Conservation (phyloP, 2,113 vertebrate species). For the Halichoeres trimaculatus region DNA sequence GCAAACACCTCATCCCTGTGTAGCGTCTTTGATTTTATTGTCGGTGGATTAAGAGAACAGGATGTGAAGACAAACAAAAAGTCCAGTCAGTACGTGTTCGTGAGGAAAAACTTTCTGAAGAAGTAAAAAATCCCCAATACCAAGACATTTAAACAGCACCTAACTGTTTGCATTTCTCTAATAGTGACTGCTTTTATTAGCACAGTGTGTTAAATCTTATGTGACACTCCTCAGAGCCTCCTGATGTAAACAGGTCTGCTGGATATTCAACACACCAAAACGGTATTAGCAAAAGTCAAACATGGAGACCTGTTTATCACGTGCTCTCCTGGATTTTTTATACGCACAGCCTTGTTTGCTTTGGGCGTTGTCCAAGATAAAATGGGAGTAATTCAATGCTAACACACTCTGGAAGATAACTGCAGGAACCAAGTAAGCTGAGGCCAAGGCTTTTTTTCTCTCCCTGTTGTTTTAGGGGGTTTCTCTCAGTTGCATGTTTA, state of each 20-base stretch:
- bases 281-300: slow-evolving; percentile 16
- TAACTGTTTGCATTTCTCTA: background rate
- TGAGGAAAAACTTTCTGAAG: background rate
- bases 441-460: slow-evolving; percentile 24
- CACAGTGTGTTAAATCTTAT: background rate
- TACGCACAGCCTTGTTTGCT: slow-evolving; percentile 37
- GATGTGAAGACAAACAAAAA: slow-evolving; percentile 13
- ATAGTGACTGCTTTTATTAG: background rate
- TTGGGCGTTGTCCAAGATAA: slow-evolving; percentile 40
- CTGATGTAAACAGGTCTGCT: background rate
- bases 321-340: slow-evolving; percentile 13
- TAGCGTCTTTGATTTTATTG: too few species aligned
- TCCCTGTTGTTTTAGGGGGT: too few species aligned
- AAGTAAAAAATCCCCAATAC: too few species aligned
- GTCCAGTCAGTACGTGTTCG: background rate
- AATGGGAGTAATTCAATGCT: slow-evolving; percentile 15
- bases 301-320: slow-evolving; percentile 5
- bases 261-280: background rate
- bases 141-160: too few species aligned
- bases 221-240: background rate
- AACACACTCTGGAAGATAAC: slow-evolving; percentile 18
- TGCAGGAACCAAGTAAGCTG: slow-evolving; percentile 24
- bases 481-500: too few species aligned
- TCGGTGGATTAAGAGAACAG: background rate
- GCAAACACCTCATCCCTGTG: background rate